phyloP scores from a whole-genome alignment of 92 coral and sea anemone species.

The Paragorgia papillata region DNA sequence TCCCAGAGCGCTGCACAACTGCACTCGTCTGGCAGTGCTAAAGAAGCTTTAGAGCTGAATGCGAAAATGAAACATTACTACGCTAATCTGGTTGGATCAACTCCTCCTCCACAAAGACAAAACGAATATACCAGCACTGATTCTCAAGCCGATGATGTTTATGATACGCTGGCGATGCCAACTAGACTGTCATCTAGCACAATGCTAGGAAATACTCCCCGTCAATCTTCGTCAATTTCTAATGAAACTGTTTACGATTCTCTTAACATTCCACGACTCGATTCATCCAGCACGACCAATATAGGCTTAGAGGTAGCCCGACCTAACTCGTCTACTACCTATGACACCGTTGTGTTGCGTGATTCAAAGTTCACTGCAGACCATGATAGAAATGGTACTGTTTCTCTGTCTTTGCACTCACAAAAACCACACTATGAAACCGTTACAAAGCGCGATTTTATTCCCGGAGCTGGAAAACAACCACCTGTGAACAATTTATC shows the following conservation, averaged over 20 bases:
- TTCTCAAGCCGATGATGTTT: background rate
- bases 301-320: background rate
- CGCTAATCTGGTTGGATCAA: conserved; percentile 6
- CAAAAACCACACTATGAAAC: background rate
- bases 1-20: background rate
- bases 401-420: background rate
- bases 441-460: background rate
- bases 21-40: background rate
- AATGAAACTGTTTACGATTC: background rate
- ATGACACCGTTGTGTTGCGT: background rate
- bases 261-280: background rate
- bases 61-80: conserved; percentile 10
- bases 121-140: too few relatives aligned
- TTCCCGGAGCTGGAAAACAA: background rate
- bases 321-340: background rate
- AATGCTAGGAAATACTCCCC: background rate
- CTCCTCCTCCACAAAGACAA: background rate
- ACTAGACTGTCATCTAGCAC: background rate
- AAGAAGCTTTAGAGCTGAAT: background rate
- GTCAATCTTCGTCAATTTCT: background rate
- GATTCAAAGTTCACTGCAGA: background rate
- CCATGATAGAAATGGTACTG: background rate
- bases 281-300: background rate
- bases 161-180: background rate
- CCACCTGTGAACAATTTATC: background rate